Evolutionary conservation across 2,113 vertebrate species (phyloP), one percentile per base, ranked within the genome.

Genomic region (Dipodomys stephensi): DNA sequence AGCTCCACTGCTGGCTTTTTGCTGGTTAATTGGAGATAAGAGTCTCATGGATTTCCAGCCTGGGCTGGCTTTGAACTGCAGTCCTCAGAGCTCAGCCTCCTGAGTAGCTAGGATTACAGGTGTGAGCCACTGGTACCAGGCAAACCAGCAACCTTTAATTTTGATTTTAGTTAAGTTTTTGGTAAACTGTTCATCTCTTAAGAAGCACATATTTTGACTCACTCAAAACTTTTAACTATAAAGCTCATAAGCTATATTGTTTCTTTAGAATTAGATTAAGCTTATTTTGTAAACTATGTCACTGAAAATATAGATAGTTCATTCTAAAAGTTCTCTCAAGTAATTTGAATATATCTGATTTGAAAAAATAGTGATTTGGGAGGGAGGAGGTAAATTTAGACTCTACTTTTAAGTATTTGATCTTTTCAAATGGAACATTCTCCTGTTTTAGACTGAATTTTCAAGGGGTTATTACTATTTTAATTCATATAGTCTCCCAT

Each of bases 261-360:
- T 57, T 74, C 28, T 57, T 53, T 89, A 88, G 67, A 83, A 80
- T 77, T 90, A 93, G 62, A 32, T 25, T 35, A 20, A 28, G 28
- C 60, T 82, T 79, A 7, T n/a, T 85, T 92, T 86, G 44, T 12
- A 71, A 90, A 49, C 49, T 49, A 49, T 11, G 53, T 57, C 53
- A 73, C 28, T 19, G 20, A 72, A 84, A 32, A 32, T 57, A 64
- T 80, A 64, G 13, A 79, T 88, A 78, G 81, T 88, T 91, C 62
- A 93, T 95, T 93, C 30, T 67, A 5, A 86, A 92, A 78, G n/a
- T 85, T 93, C 57, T 86, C 20, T 16, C 53, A 86, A 87, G 77
- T 67, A 32, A 87, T 91, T 72, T 93, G 27, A 90, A 23, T 74
- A 23, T 74, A 18, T n/a, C 73, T 85, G 9, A 74, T 87, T 87